Evolutionary conservation across 2,113 vertebrate genomes (phyloP).

Genomic region (Echinops telfairi): DNA sequence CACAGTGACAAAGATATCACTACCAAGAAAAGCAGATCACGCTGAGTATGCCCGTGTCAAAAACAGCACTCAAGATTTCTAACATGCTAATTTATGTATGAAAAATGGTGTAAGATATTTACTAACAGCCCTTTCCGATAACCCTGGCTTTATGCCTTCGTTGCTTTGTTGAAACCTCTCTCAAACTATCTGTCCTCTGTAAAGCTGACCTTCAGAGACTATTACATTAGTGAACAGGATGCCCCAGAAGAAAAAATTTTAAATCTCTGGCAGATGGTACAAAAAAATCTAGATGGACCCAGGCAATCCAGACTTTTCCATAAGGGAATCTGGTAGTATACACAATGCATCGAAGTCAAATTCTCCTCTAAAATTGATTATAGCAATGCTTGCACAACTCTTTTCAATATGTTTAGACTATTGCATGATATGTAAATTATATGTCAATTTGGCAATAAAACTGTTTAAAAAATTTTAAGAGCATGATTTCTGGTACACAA

Average conservation of each 20-base stretch:
- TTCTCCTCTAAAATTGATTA: too few relatives aligned
- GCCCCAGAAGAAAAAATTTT: not conserved
- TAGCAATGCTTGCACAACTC: too few relatives aligned
- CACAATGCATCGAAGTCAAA: not conserved
- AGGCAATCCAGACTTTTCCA: not conserved
- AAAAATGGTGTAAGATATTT: slow-evolving; percentile 43
- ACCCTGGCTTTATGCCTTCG: slow-evolving; percentile 27
- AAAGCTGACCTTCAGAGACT: not conserved
- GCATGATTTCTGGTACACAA: too few relatives aligned
- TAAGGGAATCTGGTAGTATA: not conserved
- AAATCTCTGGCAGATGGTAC: not conserved
- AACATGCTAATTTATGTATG: not conserved
- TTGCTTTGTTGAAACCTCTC: slow-evolving; percentile 17
- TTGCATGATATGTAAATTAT: too few relatives aligned
- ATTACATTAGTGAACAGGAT: slow-evolving; percentile 23
- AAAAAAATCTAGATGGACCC: not conserved
- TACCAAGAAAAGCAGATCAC: not conserved
- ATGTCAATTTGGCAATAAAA: too few relatives aligned
- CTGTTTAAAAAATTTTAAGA: too few relatives aligned
- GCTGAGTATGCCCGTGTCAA: not conserved
- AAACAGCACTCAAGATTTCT: slow-evolving; percentile 44
- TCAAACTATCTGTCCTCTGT: slow-evolving; percentile 8
- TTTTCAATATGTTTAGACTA: too few relatives aligned
- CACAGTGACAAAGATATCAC: slow-evolving; percentile 35
- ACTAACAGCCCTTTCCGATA: slow-evolving; percentile 29